These are phyloP conservation scores for Centropristis striata DNA, from an alignment of 2,113 vertebrate species.

Conservation along the genomic window DNA sequence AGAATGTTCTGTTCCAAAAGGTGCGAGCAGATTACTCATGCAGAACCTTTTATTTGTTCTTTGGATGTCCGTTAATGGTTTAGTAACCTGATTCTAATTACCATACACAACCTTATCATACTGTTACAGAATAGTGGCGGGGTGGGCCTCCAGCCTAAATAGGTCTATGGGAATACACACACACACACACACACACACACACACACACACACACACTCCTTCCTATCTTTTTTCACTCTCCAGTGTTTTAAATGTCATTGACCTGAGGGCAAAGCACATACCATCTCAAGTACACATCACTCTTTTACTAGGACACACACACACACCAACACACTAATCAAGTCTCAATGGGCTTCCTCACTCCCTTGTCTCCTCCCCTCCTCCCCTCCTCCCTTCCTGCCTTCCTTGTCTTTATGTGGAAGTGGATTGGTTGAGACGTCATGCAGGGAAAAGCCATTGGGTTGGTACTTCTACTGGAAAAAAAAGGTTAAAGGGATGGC, in stretches of 20 bases:
- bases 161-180: slow-evolving; percentile 49
- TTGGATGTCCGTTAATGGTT: slow-evolving; percentile 20
- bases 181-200: slow-evolving; percentile 26
- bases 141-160: slow-evolving; percentile 42
- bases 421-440: slow-evolving; percentile 22
- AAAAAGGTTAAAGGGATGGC: slow-evolving; percentile 27
- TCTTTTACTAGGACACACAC: slow-evolving; percentile 65
- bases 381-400: slow-evolving; percentile 11
- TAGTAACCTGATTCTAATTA: slow-evolving; percentile 40
- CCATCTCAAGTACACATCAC: slow-evolving; percentile 67
- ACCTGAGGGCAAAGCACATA: slow-evolving; percentile 77
- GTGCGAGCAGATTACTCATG: neutral
- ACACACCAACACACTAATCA: slow-evolving; percentile 54
- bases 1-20: too few relatives aligned
- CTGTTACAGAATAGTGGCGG: slow-evolving; percentile 37
- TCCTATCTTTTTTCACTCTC: slow-evolving; percentile 45
- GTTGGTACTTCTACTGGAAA: neutral
- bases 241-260: slow-evolving; percentile 83
- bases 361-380: slow-evolving; percentile 43
- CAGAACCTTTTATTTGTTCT: neutral
- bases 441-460: slow-evolving; percentile 11
- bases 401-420: neutral
- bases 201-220: slow-evolving; percentile 9
- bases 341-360: slow-evolving; percentile 39
- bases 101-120: slow-evolving; percentile 45